Percentiles rank a stretch among this genome's conserved stretches.
Evolutionary conservation across 2,113 vertebrate species (phyloP).

Genomic region (Amblyopsis rosae): DNA sequence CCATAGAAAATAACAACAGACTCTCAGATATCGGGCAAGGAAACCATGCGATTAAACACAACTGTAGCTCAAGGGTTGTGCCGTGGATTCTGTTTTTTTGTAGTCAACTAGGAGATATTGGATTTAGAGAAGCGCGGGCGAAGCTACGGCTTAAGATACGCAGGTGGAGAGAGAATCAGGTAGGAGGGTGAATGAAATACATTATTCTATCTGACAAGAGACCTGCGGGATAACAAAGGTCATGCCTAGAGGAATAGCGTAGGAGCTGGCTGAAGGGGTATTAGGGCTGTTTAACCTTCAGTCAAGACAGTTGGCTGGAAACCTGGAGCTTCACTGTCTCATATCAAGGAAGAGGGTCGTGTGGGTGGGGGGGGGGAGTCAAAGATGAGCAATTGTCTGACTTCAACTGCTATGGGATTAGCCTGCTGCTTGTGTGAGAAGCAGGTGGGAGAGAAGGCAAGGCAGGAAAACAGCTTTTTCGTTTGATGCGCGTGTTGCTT

Average conservation of each 20-base stretch:
- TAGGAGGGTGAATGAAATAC: not conserved
- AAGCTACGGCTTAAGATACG: too few species aligned
- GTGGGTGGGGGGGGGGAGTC: slow-evolving; percentile 45
- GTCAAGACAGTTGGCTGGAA: slow-evolving; percentile 38
- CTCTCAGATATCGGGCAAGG: too few species aligned
- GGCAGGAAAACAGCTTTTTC: slow-evolving; percentile 29
- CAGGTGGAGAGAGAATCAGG: not conserved
- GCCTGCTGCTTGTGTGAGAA: slow-evolving; percentile 30
- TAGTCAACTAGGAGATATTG: too few species aligned
- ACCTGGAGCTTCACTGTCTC: slow-evolving; percentile 42
- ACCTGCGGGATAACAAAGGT: not conserved
- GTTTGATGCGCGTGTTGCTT: slow-evolving; percentile 22
- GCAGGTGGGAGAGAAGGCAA: slow-evolving; percentile 19
- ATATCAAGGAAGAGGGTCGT: slow-evolving; percentile 40
- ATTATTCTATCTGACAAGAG: not conserved
- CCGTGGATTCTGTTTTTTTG: too few species aligned
- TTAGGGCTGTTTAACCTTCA: slow-evolving; percentile 45
- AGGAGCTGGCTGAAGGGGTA: not conserved
- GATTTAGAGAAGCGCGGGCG: too few species aligned
- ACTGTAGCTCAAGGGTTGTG: too few species aligned
- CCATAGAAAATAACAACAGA: too few species aligned
- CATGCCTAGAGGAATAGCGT: not conserved
- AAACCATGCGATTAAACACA: too few species aligned
- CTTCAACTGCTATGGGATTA: slow-evolving; percentile 32
- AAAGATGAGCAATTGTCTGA: slow-evolving; percentile 11